Evolutionary conservation across 1,140 invertebrate species (phyloP).

Genomic region (Zaprionus taronus): DNA sequence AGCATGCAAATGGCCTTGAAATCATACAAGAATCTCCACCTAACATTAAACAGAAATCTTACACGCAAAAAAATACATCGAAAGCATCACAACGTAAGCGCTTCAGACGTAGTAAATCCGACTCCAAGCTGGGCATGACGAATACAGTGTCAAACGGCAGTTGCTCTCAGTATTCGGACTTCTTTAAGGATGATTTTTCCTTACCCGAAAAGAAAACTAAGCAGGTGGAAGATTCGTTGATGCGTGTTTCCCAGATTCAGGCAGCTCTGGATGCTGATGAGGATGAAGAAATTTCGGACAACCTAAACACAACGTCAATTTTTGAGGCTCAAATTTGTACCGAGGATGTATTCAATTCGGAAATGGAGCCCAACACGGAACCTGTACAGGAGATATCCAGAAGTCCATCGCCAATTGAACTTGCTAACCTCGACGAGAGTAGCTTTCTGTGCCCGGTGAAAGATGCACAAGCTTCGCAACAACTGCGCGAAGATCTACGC

Average conservation of each 20-base stretch:
- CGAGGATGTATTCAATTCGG: constrained; percentile 43
- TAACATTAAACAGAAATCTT: constrained; percentile 25
- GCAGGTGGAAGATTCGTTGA: constrained; percentile 25
- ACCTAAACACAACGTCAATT: constrained; percentile 25
- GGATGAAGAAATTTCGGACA: not conserved
- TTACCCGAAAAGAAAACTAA: constrained; percentile 27
- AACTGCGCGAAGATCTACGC: constrained; percentile 50
- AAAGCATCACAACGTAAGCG: constrained; percentile 30
- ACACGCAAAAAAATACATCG: constrained; percentile 22
- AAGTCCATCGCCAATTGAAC: constrained; percentile 2
- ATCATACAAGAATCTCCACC: constrained; percentile 55
- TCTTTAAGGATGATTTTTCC: constrained; percentile 67
- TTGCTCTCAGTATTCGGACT: constrained; percentile 54
- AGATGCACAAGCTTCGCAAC: constrained; percentile 35
- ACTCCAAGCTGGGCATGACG: constrained; percentile 34
- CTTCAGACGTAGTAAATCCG: constrained; percentile 23
- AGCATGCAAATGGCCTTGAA: constrained; percentile 39
- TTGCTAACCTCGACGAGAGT: constrained; percentile 55
- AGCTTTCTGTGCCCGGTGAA: constrained; percentile 53
- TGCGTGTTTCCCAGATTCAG: constrained; percentile 58
- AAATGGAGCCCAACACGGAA: constrained; percentile 22
- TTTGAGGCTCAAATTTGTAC: constrained; percentile 57
- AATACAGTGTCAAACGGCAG: constrained; percentile 15
- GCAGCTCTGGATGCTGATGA: constrained; percentile 23
- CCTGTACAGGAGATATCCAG: not conserved